Evolutionary conservation across 2,888 invertebrate genomes (phyloP), one percentile per base, ranked within the genome.

Genomic region (Bugulina stolonifera): DNA sequence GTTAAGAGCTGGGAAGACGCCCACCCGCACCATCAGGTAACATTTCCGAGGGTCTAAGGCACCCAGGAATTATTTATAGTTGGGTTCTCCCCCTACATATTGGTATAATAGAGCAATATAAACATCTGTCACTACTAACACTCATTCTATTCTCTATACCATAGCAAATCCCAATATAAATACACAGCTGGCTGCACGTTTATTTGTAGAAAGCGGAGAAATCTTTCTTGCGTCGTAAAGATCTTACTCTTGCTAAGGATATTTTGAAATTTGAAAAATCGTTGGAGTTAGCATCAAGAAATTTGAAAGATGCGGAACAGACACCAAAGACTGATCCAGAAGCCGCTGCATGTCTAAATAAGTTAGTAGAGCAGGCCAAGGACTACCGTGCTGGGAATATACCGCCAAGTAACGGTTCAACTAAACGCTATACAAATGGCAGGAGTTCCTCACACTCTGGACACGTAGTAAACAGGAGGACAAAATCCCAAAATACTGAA

Each of bases 201-300:
- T 43, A 43, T 22, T 57, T 58, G 76, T 77, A 80, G 80, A 79
- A 77, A 69, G 79, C 80, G 35, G 80, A 79, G 73, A 73, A 76
- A 23, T 75, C 80, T 0, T 73, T 80, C 23, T 78, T 80, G 72
- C 77, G 81, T 43, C 81, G 80, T 75, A 80, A 79, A 75, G 78
- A 80, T 69, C 77, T 81, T 2, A 74, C 74, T 0, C 74, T 75
- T 3, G 76, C 78, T 54, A 78, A 79, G 43, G 81, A 80, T 71
- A 75, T 79, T 14, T 73, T 81, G n/a, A 76, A 79, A 69, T 81
- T 81, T 75, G 79, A 80, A 25, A 81, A 80, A 73, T 76, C 78
- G 14, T 73, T 82, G 25, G 82, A 81, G 73, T 73, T 80, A 34
- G 81, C 81, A 1, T 74, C 74, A 52, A 73, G 72, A 27, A 74